Evolutionary conservation across 92 coral and sea anemone genomes (phyloP).

Genomic region (Desmophyllum pertusum): DNA sequence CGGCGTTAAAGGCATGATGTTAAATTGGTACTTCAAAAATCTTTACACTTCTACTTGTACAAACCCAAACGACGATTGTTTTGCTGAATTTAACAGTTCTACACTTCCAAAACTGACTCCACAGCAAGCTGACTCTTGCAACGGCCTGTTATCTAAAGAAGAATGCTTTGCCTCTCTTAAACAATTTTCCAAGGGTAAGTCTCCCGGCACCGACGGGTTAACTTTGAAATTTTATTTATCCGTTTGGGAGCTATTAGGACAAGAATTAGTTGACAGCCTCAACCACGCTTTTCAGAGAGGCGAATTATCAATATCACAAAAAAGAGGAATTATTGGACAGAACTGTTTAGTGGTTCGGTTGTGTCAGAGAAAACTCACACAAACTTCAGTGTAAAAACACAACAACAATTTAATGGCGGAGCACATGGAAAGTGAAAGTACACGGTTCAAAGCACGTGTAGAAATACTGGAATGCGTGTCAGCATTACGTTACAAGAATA

Average conservation of each 20-base stretch:
- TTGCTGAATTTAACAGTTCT: neutral
- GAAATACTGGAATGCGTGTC: too few relatives aligned
- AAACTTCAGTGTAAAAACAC: neutral
- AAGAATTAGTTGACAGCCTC: constrained; percentile 5
- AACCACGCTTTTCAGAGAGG: neutral
- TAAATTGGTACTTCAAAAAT: neutral
- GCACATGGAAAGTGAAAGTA: neutral
- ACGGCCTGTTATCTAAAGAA: neutral
- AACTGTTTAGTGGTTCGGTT: too few relatives aligned
- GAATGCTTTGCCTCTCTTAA: neutral
- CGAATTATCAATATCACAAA: neutral
- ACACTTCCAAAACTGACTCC: constrained; percentile 5
- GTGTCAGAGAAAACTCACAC: too few relatives aligned
- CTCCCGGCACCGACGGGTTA: constrained; percentile 1
- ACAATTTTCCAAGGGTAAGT: neutral
- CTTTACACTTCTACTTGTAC: neutral
- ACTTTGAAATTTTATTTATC: neutral
- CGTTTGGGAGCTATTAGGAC: constrained; percentile 10
- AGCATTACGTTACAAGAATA: too few relatives aligned
- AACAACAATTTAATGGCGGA: neutral
- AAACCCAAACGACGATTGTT: neutral
- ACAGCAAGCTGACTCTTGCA: neutral
- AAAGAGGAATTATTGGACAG: constrained; percentile 1
- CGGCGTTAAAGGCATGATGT: too few relatives aligned
- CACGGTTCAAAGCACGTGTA: constrained; percentile 7